phyloP scores from a whole-genome alignment of 2,797 vertebrate species.

The Lagocephalus sceleratus region DNA sequence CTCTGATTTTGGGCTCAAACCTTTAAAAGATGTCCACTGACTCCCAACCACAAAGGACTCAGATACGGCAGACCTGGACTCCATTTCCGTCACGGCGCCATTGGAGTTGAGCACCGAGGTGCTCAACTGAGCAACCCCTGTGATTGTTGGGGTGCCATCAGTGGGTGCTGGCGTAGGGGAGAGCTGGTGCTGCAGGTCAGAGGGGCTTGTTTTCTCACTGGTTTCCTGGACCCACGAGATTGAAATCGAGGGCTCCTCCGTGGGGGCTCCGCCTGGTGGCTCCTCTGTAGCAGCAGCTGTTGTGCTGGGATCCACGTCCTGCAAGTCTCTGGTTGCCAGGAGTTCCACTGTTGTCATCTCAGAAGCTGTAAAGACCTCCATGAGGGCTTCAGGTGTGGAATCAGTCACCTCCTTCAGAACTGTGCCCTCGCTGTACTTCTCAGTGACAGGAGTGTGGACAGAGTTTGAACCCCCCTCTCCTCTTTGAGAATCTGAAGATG shows the following conservation, averaged over 20 bases:
- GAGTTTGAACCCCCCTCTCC: slow-evolving; percentile 26
- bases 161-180: slow-evolving; percentile 24
- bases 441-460: slow-evolving; percentile 35
- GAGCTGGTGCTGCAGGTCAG: slow-evolving; percentile 12
- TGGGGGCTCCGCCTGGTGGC: slow-evolving; percentile 17
- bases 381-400: slow-evolving; percentile 24
- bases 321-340: slow-evolving; percentile 28
- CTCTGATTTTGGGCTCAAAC: slow-evolving; percentile 32
- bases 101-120: slow-evolving; percentile 25
- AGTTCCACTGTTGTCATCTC: slow-evolving; percentile 38
- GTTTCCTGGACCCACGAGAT: slow-evolving; percentile 60
- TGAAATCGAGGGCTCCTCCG: slow-evolving; percentile 54
- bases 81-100: slow-evolving; percentile 47
- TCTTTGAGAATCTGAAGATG: slow-evolving; percentile 19
- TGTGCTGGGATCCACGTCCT: slow-evolving; percentile 21
- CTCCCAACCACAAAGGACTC: slow-evolving; percentile 67
- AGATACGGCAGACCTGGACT: slow-evolving; percentile 65
- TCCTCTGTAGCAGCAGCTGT: slow-evolving; percentile 14
- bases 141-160: slow-evolving; percentile 17
- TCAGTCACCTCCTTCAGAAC: slow-evolving; percentile 26
- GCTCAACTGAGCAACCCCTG: slow-evolving; percentile 32
- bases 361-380: slow-evolving; percentile 50
- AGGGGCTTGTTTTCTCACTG: slow-evolving; percentile 7
- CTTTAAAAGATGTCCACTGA: slow-evolving; percentile 50
- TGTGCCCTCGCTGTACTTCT: slow-evolving; percentile 38